Percentiles rank a stretch among this genome's conserved stretches.
phyloP scores from a whole-genome alignment of 2,888 invertebrate genomes.

The Torymus aiolomorphi region DNA sequence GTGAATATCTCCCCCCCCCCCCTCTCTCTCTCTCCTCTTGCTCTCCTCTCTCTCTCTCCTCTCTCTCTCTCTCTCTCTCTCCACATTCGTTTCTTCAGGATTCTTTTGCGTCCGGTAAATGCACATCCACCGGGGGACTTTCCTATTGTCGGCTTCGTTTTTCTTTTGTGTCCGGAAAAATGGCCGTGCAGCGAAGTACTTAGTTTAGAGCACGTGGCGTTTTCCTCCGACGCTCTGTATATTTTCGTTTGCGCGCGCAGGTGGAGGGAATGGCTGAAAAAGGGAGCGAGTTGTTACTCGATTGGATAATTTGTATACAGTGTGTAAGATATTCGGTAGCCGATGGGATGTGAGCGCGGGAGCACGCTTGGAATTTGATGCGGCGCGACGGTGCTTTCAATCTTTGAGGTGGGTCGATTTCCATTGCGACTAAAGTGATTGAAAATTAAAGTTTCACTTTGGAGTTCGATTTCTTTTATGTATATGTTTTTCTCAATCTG shows the following conservation, averaged over 20 bases:
- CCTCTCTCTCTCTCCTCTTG: conserved; percentile 2
- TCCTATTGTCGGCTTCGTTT: not conserved
- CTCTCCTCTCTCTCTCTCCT: conserved; percentile 15
- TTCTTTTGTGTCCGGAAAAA: not conserved
- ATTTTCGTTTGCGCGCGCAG: not conserved
- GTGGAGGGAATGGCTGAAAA: conserved; percentile 8
- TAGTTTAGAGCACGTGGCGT: no score
- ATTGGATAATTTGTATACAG: conserved; percentile 24
- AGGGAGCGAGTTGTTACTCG: not conserved
- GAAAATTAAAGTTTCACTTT: no score
- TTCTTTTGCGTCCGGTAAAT: conserved; percentile 15
- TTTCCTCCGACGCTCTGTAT: no score
- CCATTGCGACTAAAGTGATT: no score
- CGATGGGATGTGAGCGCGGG: no score
- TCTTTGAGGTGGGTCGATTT: no score
- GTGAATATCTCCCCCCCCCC: not conserved
- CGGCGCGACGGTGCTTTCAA: no score
- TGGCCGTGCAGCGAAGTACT: no score
- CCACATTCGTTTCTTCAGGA: not conserved
- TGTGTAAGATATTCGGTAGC: no score
- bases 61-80: conserved; percentile 5
- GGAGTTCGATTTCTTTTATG: no score
- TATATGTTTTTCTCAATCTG: no score
- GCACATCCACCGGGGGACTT: not conserved
- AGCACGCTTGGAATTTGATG: not conserved